These are phyloP conservation scores for Parapristionchus giblindavisi DNA, from an alignment of 2,888 invertebrate species.

Conservation along the genomic window DNA sequence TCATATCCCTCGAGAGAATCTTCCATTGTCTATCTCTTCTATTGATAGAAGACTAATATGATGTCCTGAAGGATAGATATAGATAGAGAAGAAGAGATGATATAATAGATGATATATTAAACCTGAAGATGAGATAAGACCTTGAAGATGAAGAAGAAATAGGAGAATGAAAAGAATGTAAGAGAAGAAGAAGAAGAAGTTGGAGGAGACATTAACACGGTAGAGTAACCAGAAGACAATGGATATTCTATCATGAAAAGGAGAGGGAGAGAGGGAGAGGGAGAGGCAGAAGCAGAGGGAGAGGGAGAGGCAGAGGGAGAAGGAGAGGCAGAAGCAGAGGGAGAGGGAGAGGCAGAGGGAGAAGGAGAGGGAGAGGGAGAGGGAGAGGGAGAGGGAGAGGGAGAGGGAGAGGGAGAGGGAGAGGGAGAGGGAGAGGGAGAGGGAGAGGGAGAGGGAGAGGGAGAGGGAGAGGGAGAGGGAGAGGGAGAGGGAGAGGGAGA, in stretches of 20 bases:
- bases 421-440: slow-evolving; percentile 2
- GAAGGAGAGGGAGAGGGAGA: background rate
- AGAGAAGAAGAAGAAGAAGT: too few relatives aligned
- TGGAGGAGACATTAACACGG: too few relatives aligned
- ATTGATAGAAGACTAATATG: background rate
- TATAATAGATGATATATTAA: too few relatives aligned
- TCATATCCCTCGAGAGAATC: background rate
- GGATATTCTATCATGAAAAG: background rate
- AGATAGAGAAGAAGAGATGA: too few relatives aligned
- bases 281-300: background rate
- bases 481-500: slow-evolving; percentile 22
- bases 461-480: slow-evolving; percentile 4
- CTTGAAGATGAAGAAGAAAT: too few relatives aligned
- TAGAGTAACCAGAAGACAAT: too few relatives aligned
- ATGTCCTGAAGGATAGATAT: too few relatives aligned
- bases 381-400: background rate
- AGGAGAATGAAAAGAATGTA: too few relatives aligned
- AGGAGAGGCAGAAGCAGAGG: background rate
- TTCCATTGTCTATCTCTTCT: background rate
- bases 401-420: background rate
- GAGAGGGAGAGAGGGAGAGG: background rate
- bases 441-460: background rate
- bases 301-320: background rate
- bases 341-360: slow-evolving; percentile 1
- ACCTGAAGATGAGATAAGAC: too few relatives aligned